A percentile compares a stretch with the other conserved stretches of the same genome.
phyloP scores from a whole-genome alignment of 2,797 vertebrate species.

The Takifugu ocellatus region DNA sequence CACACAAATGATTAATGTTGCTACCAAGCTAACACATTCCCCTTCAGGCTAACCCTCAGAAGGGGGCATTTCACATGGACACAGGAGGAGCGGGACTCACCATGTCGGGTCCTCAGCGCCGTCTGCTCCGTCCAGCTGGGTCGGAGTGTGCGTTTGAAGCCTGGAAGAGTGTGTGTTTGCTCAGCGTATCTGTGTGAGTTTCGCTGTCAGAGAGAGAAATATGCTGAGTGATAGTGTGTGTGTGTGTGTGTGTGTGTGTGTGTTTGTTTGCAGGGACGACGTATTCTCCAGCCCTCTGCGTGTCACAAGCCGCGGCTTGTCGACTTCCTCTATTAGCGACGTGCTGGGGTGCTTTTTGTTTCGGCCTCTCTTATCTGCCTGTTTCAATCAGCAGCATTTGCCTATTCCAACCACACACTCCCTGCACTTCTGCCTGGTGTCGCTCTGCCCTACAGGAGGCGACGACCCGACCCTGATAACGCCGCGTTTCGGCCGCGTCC shows the following conservation, averaged over 20 bases:
- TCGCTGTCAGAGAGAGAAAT: slow-evolving; percentile 26
- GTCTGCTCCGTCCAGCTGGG: slow-evolving; percentile 15
- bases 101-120: slow-evolving; percentile 37
- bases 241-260: slow-evolving; percentile 11
- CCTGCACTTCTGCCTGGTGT: slow-evolving; percentile 43
- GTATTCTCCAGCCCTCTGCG: slow-evolving; percentile 13
- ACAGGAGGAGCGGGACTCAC: slow-evolving; percentile 44
- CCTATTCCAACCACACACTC: slow-evolving; percentile 60
- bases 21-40: not conserved
- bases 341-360: slow-evolving; percentile 29
- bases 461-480: too few species aligned
- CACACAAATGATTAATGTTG: not conserved
- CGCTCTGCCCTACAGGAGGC: too few species aligned
- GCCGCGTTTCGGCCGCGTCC: not conserved
- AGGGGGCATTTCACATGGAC: not conserved
- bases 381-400: slow-evolving; percentile 72
- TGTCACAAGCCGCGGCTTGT: slow-evolving; percentile 32
- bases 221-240: slow-evolving; percentile 8
- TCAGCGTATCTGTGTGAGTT: slow-evolving; percentile 36
- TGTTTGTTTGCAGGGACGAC: slow-evolving; percentile 24
- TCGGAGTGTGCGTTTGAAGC: not conserved
- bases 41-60: too few species aligned
- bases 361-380: slow-evolving; percentile 42
- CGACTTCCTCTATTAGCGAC: slow-evolving; percentile 59
- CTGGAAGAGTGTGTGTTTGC: slow-evolving; percentile 25